Conservation (phyloP, 2,888 invertebrate species). For the Pachycephus smyrnensis region DNA sequence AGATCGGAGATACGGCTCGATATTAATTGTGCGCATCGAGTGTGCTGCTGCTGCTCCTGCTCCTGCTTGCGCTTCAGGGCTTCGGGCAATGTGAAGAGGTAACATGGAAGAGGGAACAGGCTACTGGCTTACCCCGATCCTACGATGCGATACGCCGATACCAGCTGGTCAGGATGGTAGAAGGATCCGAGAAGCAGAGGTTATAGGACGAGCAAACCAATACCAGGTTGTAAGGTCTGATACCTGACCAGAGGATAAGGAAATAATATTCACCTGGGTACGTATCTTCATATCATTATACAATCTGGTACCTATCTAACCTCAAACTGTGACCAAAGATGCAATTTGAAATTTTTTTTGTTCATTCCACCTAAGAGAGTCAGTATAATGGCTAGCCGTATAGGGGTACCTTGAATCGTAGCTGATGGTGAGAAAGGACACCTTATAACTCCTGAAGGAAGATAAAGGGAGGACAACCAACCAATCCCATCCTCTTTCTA, state of each 20-base stretch:
- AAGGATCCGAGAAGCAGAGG: background rate
- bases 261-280: no score
- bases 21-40: conserved; percentile 65
- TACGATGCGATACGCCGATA: conserved; percentile 46
- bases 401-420: background rate
- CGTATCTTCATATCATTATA: no score
- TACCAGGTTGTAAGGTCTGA: no score
- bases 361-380: no score
- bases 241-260: no score
- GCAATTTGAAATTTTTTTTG: no score
- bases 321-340: no score
- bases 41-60: conserved; percentile 40
- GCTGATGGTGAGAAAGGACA: conserved; percentile 12
- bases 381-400: background rate
- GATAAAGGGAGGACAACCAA: conserved; percentile 26
- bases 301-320: no score
- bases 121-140: conserved; percentile 58
- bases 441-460: background rate
- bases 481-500: conserved; percentile 22
- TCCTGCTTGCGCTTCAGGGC: conserved; percentile 24
- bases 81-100: conserved; percentile 28
- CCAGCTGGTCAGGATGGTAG: background rate
- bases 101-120: conserved; percentile 28
- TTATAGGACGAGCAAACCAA: background rate
- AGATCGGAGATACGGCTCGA: conserved; percentile 65